Conservation (phyloP, 2,113 vertebrate species). For the Calyptomena viridis region DNA sequence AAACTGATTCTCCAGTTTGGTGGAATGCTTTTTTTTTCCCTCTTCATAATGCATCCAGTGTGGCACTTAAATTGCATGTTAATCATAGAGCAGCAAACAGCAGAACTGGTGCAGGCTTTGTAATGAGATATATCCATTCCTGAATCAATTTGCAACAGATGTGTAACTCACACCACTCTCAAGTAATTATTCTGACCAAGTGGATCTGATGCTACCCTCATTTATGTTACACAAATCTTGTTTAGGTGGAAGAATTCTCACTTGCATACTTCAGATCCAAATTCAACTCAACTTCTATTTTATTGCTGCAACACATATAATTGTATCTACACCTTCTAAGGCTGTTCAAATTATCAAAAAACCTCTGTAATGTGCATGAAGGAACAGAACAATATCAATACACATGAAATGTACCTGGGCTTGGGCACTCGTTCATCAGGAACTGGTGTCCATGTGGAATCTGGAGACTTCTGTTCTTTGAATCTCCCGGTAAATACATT, state of each 20-base stretch:
- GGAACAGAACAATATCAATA: not conserved
- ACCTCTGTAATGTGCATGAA: not conserved
- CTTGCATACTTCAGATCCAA: not conserved
- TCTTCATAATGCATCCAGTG: not conserved
- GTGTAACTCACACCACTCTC: not conserved
- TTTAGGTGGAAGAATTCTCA: not conserved
- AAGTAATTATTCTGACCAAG: not conserved
- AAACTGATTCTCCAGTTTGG: not conserved
- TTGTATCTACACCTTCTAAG: not conserved
- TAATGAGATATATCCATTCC: not conserved
- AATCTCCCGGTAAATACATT: constrained; percentile 94
- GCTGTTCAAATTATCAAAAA: not conserved
- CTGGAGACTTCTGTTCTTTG: constrained; percentile 97
- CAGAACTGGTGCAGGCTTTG: not conserved
- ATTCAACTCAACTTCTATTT: not conserved
- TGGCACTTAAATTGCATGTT: not conserved
- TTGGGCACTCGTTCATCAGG: constrained; percentile 94
- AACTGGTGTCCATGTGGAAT: constrained; percentile 97
- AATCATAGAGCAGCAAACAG: not conserved
- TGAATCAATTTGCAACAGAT: not conserved
- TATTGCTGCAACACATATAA: not conserved
- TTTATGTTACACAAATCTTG: not conserved
- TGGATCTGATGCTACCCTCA: not conserved
- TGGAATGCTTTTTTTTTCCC: not conserved
- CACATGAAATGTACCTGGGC: constrained; percentile 81